Conservation (phyloP, 2,113 vertebrate species). For the Anolis carolinensis region DNA sequence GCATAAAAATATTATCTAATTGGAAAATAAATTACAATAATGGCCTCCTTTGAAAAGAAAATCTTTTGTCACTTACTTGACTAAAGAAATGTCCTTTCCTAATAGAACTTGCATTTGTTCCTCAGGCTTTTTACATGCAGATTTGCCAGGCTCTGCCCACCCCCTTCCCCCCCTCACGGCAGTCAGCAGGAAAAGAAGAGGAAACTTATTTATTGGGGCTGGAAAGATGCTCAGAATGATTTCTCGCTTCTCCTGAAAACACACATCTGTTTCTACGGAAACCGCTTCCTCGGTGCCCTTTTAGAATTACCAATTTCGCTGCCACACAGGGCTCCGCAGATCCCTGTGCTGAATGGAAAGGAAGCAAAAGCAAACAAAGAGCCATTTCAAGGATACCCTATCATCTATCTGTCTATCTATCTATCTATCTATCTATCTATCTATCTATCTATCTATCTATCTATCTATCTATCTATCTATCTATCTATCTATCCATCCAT, state of each 20-base stretch:
- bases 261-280: constrained; percentile 65
- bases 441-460: too few relatives aligned
- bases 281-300: constrained; percentile 37
- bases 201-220: constrained; percentile 28
- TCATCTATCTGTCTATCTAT: not conserved
- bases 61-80: rapidly evolving
- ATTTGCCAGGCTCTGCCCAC: not conserved
- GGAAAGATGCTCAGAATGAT: not conserved
- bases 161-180: not conserved
- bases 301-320: constrained; percentile 42
- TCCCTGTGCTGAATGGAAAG: constrained; percentile 10
- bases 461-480: too few relatives aligned
- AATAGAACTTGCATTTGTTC: not conserved
- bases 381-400: not conserved
- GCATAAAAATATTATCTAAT: not conserved
- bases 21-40: not conserved
- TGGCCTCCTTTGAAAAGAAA: not conserved
- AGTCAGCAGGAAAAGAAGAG: not conserved
- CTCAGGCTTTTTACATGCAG: not conserved
- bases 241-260: not conserved
- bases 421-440: not conserved
- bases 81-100: not conserved
- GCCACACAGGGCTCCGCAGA: constrained; percentile 12
- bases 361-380: not conserved
- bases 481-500: too few relatives aligned